phyloP scores from a whole-genome alignment of 1,140 invertebrate genomes.

The Pectinophora gossypiella region DNA sequence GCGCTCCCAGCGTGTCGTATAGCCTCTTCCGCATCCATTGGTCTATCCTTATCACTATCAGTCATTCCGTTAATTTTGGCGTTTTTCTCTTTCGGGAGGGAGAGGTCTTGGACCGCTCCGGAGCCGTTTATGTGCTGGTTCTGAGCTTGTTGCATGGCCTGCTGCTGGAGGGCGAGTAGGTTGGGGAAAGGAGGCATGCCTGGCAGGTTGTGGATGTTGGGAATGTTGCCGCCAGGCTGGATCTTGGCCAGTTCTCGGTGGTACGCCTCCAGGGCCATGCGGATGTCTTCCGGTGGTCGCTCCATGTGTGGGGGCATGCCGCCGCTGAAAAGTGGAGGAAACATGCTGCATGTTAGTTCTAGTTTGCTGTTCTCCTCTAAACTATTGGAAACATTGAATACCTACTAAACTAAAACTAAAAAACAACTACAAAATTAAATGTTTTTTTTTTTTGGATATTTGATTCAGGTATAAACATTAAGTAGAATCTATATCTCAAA shows the following conservation, averaged over 20 bases:
- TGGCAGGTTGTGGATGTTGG: conserved; percentile 76
- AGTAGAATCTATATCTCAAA: not conserved
- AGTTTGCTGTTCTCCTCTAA: conserved; percentile 79
- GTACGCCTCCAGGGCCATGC: conserved; percentile 93
- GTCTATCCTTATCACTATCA: conserved; percentile 79
- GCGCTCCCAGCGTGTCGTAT: conserved; percentile 89
- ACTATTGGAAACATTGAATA: conserved; percentile 12
- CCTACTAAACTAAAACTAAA: not conserved
- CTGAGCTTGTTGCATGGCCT: conserved; percentile 80
- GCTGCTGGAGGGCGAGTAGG: conserved; percentile 84
- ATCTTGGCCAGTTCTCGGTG: conserved; percentile 93
- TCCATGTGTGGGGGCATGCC: conserved; percentile 83
- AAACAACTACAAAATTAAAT: not conserved
- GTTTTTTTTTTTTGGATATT: not conserved
- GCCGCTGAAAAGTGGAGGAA: conserved; percentile 88
- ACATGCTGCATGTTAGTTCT: conserved; percentile 82
- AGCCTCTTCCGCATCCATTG: conserved; percentile 79
- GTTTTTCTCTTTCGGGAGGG: conserved; percentile 86
- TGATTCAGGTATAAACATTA: not conserved
- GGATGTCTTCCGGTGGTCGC: conserved; percentile 82
- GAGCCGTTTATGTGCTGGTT: conserved; percentile 77
- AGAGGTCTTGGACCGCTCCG: conserved; percentile 88
- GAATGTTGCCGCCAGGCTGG: conserved; percentile 78
- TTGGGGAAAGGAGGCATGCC: conserved; percentile 79
- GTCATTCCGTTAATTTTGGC: conserved; percentile 83